Evolutionary conservation across 2,888 invertebrate genomes (phyloP), one percentile per base, ranked within the genome.

Genomic region (Branchinecta sandiegonensis): DNA sequence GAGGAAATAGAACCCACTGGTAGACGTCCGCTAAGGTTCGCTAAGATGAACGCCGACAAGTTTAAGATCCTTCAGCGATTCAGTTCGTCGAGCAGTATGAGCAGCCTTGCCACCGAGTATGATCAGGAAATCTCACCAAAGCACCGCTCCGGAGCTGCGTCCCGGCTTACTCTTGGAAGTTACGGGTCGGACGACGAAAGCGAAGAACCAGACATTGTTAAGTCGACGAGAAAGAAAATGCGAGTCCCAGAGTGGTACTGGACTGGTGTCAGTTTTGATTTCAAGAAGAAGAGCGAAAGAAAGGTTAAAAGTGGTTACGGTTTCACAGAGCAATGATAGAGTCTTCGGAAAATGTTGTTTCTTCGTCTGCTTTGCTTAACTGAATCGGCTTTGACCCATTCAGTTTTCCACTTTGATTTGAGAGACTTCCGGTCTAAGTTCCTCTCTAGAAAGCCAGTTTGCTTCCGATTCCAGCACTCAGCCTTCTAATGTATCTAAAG

Each of bases 171-270:
- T 37, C 37, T 37, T 5, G 37, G 37, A 37, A 37, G 37, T 37
- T 37, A 6, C 37, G 37, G 5, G 37, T 56, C 63, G 63, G n/a
- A n/a, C 23, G 14, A 56, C 23, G 23, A 56, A 17, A 23, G 23
- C 9, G 63, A 56, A 9, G n/a, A 17, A 23, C 63, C 63, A 17
- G 14, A 56, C 8, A 10, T 56, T 9, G 2, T 56, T 8, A 56
- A 56, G 23, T 8, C n/a, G 3, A 17, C 63, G 23, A 11, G 63
- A 17, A 56, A 56, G 23, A 10, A 56, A 10, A 17, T 23, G 10
- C 63, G 63, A 17, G n/a, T 56, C n/a, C 63, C 63, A 1, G 63
- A 56, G 9, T 56, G 63, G 63, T 56, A 56, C 9, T 56, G 63
- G 63, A 17, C 63, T 11, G 63, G 63, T 56, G 37, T 37, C 37